phyloP scores from a whole-genome alignment of 1,140 invertebrate species.

The Aporrectodea caliginosa region DNA sequence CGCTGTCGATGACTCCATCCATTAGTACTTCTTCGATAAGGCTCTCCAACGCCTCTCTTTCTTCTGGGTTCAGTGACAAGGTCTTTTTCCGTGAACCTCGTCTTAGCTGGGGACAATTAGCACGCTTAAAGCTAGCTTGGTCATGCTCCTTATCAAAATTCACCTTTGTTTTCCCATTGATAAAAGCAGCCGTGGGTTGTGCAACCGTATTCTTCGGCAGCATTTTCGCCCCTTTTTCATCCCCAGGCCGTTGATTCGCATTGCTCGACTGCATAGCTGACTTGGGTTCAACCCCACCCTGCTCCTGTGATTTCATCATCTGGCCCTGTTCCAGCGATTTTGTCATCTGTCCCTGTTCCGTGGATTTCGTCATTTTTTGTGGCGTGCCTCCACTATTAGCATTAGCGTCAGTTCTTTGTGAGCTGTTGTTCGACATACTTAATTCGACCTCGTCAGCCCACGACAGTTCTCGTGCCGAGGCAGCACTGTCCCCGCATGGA shows the following conservation, averaged over 20 bases:
- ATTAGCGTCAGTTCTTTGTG: not conserved
- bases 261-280: not conserved
- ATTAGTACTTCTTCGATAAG: slow-evolving; percentile 34
- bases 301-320: too few relatives aligned
- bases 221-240: not conserved
- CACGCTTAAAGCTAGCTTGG: not conserved
- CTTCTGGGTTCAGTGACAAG: slow-evolving; percentile 30
- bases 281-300: too few relatives aligned
- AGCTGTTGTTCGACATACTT: not conserved
- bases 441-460: not conserved
- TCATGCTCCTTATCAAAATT: not conserved
- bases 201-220: not conserved
- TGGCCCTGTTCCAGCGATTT: not conserved
- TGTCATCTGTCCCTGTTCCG: not conserved
- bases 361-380: not conserved
- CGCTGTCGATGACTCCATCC: slow-evolving; percentile 27
- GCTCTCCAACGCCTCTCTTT: slow-evolving; percentile 33
- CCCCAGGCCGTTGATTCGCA: not conserved
- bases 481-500: not conserved
- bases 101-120: slow-evolving; percentile 2
- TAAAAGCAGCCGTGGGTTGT: not conserved
- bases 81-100: slow-evolving; percentile 28
- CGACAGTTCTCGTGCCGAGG: not conserved
- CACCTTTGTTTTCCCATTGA: too few relatives aligned
- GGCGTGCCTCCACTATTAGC: not conserved